These are phyloP conservation scores for Lates calcarifer DNA, from an alignment of 2,113 vertebrate species.

Conservation along the genomic window DNA sequence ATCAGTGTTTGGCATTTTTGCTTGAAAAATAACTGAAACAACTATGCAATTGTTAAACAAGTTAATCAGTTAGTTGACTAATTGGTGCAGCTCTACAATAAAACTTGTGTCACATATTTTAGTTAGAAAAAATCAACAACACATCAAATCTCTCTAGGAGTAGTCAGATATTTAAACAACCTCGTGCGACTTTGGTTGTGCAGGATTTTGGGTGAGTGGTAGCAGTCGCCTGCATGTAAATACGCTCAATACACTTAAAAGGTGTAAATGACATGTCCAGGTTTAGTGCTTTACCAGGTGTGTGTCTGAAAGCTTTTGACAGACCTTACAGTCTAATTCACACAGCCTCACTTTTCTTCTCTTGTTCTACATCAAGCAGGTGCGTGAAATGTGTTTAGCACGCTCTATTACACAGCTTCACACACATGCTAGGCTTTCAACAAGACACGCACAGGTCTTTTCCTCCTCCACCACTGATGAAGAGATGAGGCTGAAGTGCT, in stretches of 20 bases:
- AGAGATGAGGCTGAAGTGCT: slow-evolving; percentile 2
- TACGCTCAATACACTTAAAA: neutral
- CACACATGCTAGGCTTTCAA: slow-evolving; percentile 12
- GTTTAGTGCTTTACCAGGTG: slow-evolving; percentile 46
- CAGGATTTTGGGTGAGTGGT: neutral
- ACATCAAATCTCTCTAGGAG: slow-evolving; percentile 1
- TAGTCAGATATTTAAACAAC: neutral
- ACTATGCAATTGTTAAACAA: neutral
- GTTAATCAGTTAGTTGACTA: neutral
- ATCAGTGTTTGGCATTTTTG: neutral
- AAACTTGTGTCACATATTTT: neutral
- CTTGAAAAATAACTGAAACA: neutral
- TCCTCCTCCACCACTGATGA: neutral
- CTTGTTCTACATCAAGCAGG: neutral
- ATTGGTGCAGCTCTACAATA: neutral
- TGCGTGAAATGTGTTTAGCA: slow-evolving; percentile 41
- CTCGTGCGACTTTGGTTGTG: too few species aligned
- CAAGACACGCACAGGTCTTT: slow-evolving; percentile 6
- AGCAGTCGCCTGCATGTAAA: neutral
- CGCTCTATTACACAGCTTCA: slow-evolving; percentile 6
- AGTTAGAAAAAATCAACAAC: neutral
- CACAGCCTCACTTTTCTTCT: neutral
- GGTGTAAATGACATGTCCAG: slow-evolving; percentile 34
- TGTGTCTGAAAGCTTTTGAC: slow-evolving; percentile 3
- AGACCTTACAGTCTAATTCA: neutral